Evolutionary conservation across 2,888 invertebrate genomes (phyloP), one percentile per base, ranked within the genome.

Genomic region (Chromoteleia sp.): DNA sequence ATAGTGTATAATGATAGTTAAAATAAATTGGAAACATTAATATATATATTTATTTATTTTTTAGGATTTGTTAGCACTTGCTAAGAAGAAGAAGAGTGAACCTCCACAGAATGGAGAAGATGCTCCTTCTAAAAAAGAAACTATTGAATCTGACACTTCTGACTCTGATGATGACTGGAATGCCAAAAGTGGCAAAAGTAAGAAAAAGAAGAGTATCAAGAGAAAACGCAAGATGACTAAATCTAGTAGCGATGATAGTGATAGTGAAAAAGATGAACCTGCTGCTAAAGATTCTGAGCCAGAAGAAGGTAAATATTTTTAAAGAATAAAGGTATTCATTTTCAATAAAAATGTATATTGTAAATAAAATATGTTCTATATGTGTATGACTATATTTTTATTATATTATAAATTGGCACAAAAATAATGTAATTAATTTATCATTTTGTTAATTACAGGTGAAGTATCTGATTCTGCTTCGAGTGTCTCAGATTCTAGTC

Each of bases 51-150:
- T 29, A 0, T 15, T 45, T 33, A 30, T 15, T 45, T 50, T 56
- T 12, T 39, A 97, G 97, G 97, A 97, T 93, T 94, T 97, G 84
- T 89, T 97, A 59, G 95, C 96, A 54, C 92, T 97, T 81, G 95
- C 97, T 0, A 97, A 97, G 90, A 97, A 96, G 92, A 95, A 96
- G 92, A 94, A 95, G 92, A 94, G 88, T 67, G 92, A 91, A 41
- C 87, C 88, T 12, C 87, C 88, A 30, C 88, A 89, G 2, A 89
- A 88, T 61, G 90, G 90, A 25, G 90, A 91, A 56, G 89, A 88
- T 12, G 85, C 84, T 30, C 67, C 85, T 5, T 17, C 85, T 1
- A 89, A 86, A n/a, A 91, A 89, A 67, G 88, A 89, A 86, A 86
- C 56, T 63, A 88, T 87, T 43, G 86, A 94, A 90, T 89, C 94